Conservation (phyloP, 2,113 vertebrate species). For the Sapayoa aenigma region DNA sequence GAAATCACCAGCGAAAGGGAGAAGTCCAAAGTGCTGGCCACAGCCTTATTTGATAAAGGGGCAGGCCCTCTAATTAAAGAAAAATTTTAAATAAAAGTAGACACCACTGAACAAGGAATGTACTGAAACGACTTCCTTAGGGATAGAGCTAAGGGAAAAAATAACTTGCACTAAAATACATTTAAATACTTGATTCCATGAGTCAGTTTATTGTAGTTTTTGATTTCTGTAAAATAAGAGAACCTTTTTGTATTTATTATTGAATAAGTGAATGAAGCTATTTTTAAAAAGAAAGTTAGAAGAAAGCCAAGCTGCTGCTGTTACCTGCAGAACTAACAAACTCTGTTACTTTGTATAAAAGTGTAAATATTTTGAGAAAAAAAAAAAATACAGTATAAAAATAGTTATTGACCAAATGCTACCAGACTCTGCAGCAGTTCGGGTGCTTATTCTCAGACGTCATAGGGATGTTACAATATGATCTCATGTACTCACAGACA, state of each 20-base stretch:
- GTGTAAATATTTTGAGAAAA: constrained; percentile 91
- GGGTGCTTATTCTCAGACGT: constrained; percentile 82
- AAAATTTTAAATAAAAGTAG: constrained; percentile 86
- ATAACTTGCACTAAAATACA: constrained; percentile 97
- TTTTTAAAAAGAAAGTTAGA: constrained; percentile 92
- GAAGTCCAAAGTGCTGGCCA: constrained; percentile 94
- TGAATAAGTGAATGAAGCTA: constrained; percentile 99
- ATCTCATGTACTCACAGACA: constrained; percentile 59
- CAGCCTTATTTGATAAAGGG: constrained; percentile 92
- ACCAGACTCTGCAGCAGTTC: constrained; percentile 93
- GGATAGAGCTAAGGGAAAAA: constrained; percentile 93
- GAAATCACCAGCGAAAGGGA: constrained; percentile 96
- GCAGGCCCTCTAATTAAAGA: constrained; percentile 92
- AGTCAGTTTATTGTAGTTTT: constrained; percentile 99
- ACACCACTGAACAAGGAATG: constrained; percentile 99
- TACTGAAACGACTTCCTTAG: constrained; percentile 97
- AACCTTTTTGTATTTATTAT: constrained; percentile 99
- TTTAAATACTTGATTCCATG: constrained; percentile 99
- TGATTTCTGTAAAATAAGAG: constrained; percentile 98
- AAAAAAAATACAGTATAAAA: constrained; percentile 81
- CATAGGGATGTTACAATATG: constrained; percentile 87
- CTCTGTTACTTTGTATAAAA: constrained; percentile 98
- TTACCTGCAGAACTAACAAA: constrained; percentile 86
- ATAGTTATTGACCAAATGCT: constrained; percentile 99
- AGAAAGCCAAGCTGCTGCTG: constrained; percentile 93